Conservation (phyloP, 2,113 vertebrate species). For the Gnathonemus echidnorhynchus region DNA sequence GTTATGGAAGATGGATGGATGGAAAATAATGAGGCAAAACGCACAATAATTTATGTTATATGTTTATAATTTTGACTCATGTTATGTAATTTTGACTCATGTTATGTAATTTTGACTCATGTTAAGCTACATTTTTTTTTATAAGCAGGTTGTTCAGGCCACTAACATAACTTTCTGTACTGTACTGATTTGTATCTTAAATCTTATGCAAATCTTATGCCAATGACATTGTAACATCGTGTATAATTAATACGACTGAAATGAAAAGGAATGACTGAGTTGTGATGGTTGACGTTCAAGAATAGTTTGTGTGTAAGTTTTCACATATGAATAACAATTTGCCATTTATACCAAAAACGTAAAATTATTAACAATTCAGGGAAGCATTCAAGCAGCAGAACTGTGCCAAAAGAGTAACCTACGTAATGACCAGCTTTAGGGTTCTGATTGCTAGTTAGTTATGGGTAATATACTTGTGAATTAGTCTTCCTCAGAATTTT, state of each 20-base stretch:
- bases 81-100: not conserved
- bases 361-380: not conserved
- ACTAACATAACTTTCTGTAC: not conserved
- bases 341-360: not conserved
- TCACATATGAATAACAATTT: not conserved
- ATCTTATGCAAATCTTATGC: not conserved
- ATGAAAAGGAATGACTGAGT: not conserved
- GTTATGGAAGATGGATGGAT: not conserved
- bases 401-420: not conserved
- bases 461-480: not conserved
- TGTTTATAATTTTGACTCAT: not conserved
- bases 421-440: not conserved
- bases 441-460: not conserved
- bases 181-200: not conserved
- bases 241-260: not conserved
- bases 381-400: not conserved
- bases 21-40: not conserved
- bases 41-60: not conserved
- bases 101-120: not conserved
- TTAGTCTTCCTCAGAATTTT: not conserved
- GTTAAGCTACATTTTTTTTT: not conserved
- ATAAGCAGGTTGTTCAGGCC: not conserved
- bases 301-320: not conserved
- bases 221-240: not conserved
- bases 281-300: not conserved